Evolutionary conservation across 2,113 vertebrate species (phyloP).

Genomic region (Indri indri): DNA sequence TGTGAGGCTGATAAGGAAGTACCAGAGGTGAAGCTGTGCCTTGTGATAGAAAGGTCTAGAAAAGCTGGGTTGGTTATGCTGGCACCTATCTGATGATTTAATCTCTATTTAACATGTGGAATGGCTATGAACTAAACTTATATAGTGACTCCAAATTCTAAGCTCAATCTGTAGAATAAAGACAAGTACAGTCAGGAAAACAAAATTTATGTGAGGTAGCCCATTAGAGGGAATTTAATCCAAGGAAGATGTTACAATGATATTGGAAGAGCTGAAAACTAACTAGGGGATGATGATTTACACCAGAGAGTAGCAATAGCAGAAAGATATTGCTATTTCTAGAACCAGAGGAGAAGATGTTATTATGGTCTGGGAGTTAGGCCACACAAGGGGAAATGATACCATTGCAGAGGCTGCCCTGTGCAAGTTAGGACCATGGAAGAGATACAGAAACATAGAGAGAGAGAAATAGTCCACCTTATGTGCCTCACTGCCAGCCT

Average conservation of each 20-base stretch:
- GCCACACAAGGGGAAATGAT: not conserved
- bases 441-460: not conserved
- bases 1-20: not conserved
- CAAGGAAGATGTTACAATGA: not conserved
- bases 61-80: not conserved
- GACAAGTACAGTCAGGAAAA: not conserved
- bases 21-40: not conserved
- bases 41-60: not conserved
- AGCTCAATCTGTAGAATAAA: not conserved
- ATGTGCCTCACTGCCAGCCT: not conserved
- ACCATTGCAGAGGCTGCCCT: not conserved
- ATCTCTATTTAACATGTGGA: not conserved
- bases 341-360: not conserved
- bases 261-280: not conserved
- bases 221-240: not conserved
- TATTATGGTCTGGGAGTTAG: not conserved
- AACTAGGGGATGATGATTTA: not conserved
- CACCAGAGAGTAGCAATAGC: not conserved
- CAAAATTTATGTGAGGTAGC: not conserved
- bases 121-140: not conserved
- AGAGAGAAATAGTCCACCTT: not conserved
- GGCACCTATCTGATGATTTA: not conserved
- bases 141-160: not conserved
- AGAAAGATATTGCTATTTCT: not conserved
- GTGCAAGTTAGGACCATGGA: not conserved